Evolutionary conservation across 1,140 invertebrate genomes (phyloP).

Genomic region (Lasioglossum albipes): DNA sequence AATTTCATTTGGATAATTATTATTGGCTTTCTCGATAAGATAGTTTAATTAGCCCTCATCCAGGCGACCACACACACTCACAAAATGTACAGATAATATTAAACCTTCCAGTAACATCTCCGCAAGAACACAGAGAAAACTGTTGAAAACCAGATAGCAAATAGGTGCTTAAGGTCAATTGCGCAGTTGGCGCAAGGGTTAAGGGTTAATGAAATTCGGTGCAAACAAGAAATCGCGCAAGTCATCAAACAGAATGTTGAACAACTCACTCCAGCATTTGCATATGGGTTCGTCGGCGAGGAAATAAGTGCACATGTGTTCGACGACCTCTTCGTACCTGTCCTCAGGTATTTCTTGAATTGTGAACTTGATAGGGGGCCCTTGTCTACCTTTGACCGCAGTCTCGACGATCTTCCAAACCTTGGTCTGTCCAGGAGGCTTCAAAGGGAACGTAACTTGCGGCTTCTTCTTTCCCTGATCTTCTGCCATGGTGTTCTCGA

Average conservation of each 20-base stretch:
- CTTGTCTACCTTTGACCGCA: conserved; percentile 5
- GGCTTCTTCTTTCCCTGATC: neutral
- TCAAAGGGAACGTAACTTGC: conserved; percentile 38
- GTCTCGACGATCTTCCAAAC: conserved; percentile 51
- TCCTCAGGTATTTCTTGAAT: conserved; percentile 75
- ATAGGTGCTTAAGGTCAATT: too few relatives aligned
- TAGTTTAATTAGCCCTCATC: too few relatives aligned
- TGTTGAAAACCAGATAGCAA: too few relatives aligned
- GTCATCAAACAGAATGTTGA: neutral
- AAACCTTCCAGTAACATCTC: too few relatives aligned
- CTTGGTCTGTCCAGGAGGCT: conserved; percentile 59
- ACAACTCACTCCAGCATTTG: conserved; percentile 60
- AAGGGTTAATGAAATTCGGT: too few relatives aligned
- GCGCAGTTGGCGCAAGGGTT: too few relatives aligned
- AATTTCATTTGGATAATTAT: too few relatives aligned
- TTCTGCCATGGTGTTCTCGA: neutral
- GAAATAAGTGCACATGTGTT: conserved; percentile 71
- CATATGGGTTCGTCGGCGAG: conserved; percentile 69
- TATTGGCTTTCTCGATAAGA: too few relatives aligned
- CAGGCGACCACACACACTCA: too few relatives aligned
- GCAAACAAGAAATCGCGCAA: too few relatives aligned
- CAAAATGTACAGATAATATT: too few relatives aligned
- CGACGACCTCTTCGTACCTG: conserved; percentile 67
- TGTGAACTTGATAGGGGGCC: conserved; percentile 55
- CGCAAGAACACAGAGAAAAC: too few relatives aligned